Percentiles rank a stretch among this genome's conserved stretches.
phyloP scores from a whole-genome alignment of 2,113 vertebrate species.

The Typhlomys cinereus region DNA sequence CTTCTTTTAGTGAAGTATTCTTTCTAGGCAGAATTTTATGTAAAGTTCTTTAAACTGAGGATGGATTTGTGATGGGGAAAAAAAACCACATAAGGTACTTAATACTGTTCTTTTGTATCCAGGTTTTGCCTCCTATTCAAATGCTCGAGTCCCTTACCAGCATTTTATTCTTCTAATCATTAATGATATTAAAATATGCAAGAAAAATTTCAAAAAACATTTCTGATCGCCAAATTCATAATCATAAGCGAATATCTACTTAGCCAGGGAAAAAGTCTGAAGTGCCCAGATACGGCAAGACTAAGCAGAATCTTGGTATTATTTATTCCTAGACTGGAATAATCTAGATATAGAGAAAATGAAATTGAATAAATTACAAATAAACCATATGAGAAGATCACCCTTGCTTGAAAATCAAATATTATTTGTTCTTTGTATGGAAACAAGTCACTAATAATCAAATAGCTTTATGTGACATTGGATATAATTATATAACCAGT shows the following conservation, averaged over 20 bases:
- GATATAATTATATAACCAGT: neutral
- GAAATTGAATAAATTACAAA: neutral
- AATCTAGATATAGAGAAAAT: neutral
- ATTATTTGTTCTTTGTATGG: neutral
- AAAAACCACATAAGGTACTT: neutral
- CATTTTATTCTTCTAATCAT: neutral
- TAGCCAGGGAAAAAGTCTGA: neutral
- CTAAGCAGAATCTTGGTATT: neutral
- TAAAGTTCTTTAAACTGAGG: neutral
- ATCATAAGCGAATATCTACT: neutral
- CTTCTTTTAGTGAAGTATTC: neutral
- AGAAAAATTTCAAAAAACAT: neutral
- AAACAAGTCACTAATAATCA: neutral
- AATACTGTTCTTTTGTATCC: neutral
- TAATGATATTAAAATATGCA: neutral
- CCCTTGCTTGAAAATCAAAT: neutral
- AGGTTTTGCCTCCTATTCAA: neutral
- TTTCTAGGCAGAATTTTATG: neutral
- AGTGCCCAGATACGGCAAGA: neutral
- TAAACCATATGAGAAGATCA: neutral
- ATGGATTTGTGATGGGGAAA: neutral
- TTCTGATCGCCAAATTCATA: neutral
- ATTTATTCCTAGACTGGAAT: neutral
- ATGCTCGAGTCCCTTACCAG: neutral
- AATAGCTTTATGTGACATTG: neutral